Evolutionary conservation across 2,888 invertebrate species (phyloP), one percentile per base, ranked within the genome.

Genomic region (Orchesella flavescens): DNA sequence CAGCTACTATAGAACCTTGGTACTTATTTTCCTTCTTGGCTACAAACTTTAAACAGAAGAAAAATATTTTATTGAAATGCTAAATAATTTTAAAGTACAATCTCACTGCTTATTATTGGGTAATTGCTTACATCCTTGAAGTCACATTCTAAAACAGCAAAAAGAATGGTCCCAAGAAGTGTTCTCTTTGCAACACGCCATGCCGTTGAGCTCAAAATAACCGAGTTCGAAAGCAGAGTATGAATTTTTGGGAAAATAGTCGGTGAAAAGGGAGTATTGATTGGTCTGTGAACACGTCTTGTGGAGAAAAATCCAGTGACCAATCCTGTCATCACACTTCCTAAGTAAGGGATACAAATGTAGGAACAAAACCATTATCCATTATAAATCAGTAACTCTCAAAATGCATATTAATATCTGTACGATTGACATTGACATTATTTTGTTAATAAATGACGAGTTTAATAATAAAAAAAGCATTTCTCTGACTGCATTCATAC

Each of bases 91-190:
- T 46, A 46, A 15, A 69, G 13, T 13, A 69, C n/a, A 46, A n/a
- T n/a, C n/a, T n/a, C n/a, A n/a, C n/a, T n/a, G n/a, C n/a, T n/a
- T n/a, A 71, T 49, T 4, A 2, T 34, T 34, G 68, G 1, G 15
- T 73, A 17, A 65, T 7, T 59, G 13, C 68, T 23, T 75, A 84
- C 85, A 75, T 85, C 85, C 69, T 71, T 73, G 34, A 85, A 85
- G 44, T 85, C 85, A 53, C 85, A 85, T 71, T 85, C 85, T 75
- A 85, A 68, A 9, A 84, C 85, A 19, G 85, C 77, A 75, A 74
- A 85, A 1, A 85, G 66, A 24, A 85, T 44, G 0, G 85, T 82
- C 3, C 84, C 82, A 63, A 82, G 43, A 10, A 82, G 12, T 10
- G 78, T 78, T 46, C 84, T 57, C 43, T 84, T 84, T 44, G 82